These are phyloP conservation scores for Holothuria leucospilota DNA, from an alignment of 53 echinoderm and acorn worm species.

Conservation along the genomic window DNA sequence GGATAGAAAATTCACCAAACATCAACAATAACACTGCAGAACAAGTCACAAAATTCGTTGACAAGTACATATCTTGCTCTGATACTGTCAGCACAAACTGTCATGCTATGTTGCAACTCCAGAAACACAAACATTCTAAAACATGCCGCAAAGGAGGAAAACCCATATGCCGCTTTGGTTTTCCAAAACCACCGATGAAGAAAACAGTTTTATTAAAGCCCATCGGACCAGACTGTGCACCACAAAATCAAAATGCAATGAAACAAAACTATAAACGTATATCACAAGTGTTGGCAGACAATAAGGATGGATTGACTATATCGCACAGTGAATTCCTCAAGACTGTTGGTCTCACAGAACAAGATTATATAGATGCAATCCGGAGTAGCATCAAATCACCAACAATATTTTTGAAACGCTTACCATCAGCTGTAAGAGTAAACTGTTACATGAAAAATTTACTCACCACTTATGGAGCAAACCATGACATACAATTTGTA, in stretches of 20 bases:
- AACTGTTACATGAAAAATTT: neutral
- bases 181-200: slow-evolving; percentile 33
- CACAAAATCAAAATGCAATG: neutral
- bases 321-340: neutral
- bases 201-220: slow-evolving; percentile 8
- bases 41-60: slow-evolving; percentile 33
- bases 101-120: neutral
- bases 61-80: slow-evolving; percentile 44
- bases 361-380: neutral
- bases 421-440: neutral
- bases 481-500: neutral
- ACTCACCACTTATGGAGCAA: neutral
- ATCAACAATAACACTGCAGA: neutral
- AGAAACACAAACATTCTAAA: slow-evolving; percentile 34
- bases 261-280: neutral
- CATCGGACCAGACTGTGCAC: neutral
- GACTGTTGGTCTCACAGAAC: neutral
- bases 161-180: slow-evolving; percentile 28
- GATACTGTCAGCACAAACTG: neutral
- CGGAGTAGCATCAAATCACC: neutral
- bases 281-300: neutral
- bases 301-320: neutral
- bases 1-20: slow-evolving; percentile 53
- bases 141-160: slow-evolving; percentile 20
- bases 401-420: neutral